Evolutionary conservation across 2,888 invertebrate genomes (phyloP), one percentile per base, ranked within the genome.

Genomic region (Cinara cedri): DNA sequence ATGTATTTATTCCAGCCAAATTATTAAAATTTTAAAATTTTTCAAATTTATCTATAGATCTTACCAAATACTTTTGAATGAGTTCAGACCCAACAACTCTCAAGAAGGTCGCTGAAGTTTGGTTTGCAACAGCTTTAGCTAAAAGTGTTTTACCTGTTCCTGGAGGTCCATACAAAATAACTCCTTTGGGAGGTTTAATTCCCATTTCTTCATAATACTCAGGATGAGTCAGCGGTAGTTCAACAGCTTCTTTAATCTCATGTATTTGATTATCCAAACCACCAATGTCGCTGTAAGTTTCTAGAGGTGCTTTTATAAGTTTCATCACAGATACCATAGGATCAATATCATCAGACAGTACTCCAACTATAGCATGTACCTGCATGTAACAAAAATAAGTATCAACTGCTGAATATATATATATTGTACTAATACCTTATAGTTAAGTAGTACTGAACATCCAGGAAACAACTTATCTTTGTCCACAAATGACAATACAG

Each of bases 311-410:
- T 85, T 99, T 99, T 86, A 99, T 99, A 65, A 99, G 87, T 86
- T 99, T 99, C 99, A 99, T 99, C 1, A 99, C 99, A 14, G 98
- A 98, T 3, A 99, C 99, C 98, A 99, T 99, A 8, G 99, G 99
- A 87, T 99, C 98, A 16, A 98, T 98, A 85, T 99, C 98, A 87
- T 99, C 99, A 42, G 96, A 93, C n/a, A 98, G 87, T 0, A 98
- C 97, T 76, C 99, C 98, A 46, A 99, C 98, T 19, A 99, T 98
- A 65, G 98, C 97, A 88, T 99, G 98, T 1, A 98, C 98, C 91
- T 91, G n/a, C 19, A 6, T 34, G 6, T 34, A 14, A 62, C 1
- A 44, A 44, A 21, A 60, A 26, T 49, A 72, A 0, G 24, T 13
- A 54, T 51, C 0, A 74, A 62, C 51, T 13, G 1, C 14, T 11